Base-by-base conservation (phyloP, 35 echinoderm and acorn worm species). In the Ophiothrix spiculata region DNA sequence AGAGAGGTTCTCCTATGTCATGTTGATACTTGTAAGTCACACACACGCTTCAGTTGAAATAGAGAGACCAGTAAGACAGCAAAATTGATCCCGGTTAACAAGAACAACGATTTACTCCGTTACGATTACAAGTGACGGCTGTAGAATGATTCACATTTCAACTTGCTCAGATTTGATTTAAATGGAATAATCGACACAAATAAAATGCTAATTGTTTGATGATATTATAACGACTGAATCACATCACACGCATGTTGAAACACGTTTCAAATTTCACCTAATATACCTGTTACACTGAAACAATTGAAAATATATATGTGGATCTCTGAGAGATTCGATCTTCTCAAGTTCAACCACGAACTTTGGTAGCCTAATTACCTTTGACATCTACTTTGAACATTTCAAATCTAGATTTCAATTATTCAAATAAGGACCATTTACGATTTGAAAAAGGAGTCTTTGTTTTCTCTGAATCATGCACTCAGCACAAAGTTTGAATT, bases 201-300 rank as follows among this genome's bases (percentile, higher is more conserved):
- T 69, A 69, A n/a, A n/a, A 69, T 69, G 60, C 60, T 69, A 69
- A 69, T 69, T 69, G 60, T 69, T 69, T 69, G 60, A 69, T 69
- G 60, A 69, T 69, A 12, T 69, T 25, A 15, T 54, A n/a, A 69
- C n/a, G 60, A 69, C 3, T 69, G 60, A 69, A 69, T 69, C 60
- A 69, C 60, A 69, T n/a, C n/a, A 69, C 60, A 69, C 60, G 25
- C 60, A 69, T 69, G 60, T 69, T 69, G 60, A 69, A 69, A 69
- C 60, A 69, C 23, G 60, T 69, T 54, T 69, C 60, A 28, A 28
- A 6, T 69, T n/a, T 69, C 3, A 28, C n/a, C n/a, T n/a, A n/a
- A 25, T 69, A 15, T 28, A 69, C 23, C 23, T 69, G 6, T 25
- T 12, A 2, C 23, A 4, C 2, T 69, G 3, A 15, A 69, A 15